Evolutionary conservation across 2,113 vertebrate genomes (phyloP), one percentile per base, ranked within the genome.

Genomic region (Callipepla californica): DNA sequence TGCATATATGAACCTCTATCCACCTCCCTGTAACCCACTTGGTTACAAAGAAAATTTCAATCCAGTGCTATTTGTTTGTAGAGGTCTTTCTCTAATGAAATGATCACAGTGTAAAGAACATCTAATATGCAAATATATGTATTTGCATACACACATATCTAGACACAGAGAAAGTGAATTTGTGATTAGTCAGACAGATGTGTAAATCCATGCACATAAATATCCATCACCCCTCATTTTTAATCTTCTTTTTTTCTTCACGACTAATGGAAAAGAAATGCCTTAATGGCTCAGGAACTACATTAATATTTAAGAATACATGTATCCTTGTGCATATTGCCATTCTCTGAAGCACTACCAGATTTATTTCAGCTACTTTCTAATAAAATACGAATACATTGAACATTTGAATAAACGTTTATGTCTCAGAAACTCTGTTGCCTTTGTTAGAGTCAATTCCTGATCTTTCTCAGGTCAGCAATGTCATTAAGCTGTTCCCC

Each of bases 401-500:
- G 63, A 55, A 85, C 92, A 47, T 48, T 40, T 67, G 18, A 82
- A 28, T 70, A 73, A 85, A 87, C 85, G 50, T 23, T 18, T 47
- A 47, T 63, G 48, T 72, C 48, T 90, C 45, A 62, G 76, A 84
- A 80, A 67, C 80, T 3, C 21, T 70, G 36, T 58, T 5, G 4
- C 34, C 47, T 57, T 15, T 55, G n/a, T 70, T 50, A 80, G 80
- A 76, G 51, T 11, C 38, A 4, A 9, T 59, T 92, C 75, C 85
- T 5, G 26, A 80, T 85, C 62, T 92, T 82, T 94, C 78, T 93
- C 50, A 86, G 89, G 92, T 80, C 30, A 67, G 74, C 58, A 75
- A 34, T 88, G 87, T 80, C 82, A 92, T 96, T 90, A 90, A 93
- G 88, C 50, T 92, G 75, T 87, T 90, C 69, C 86, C 85, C 63